Conservation (phyloP, 2,888 invertebrate species). For the Tuberolachnus salignus region DNA sequence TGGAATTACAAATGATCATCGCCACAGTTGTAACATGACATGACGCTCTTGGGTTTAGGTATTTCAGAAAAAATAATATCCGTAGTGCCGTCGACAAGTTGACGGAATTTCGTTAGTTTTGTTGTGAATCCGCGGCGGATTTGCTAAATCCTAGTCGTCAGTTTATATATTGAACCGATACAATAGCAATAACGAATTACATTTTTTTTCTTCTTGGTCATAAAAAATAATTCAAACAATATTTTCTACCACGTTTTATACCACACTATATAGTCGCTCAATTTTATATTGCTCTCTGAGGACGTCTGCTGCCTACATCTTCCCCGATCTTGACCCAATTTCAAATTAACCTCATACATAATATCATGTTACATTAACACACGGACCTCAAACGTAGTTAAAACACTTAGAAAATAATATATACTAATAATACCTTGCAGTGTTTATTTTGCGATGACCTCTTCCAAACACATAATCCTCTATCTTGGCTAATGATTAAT, state of each 20-base stretch:
- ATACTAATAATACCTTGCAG: not conserved
- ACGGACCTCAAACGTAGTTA: too few relatives aligned
- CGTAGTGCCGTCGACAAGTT: too few relatives aligned
- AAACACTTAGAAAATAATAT: not conserved
- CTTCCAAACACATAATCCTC: not conserved
- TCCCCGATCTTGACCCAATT: slow-evolving; percentile 52
- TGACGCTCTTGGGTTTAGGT: too few relatives aligned
- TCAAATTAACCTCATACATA: slow-evolving; percentile 10
- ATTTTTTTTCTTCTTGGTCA: too few relatives aligned
- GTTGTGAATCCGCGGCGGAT: too few relatives aligned
- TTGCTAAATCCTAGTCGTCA: too few relatives aligned
- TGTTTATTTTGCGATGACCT: slow-evolving; percentile 25
- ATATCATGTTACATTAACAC: not conserved
- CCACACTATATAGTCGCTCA: not conserved
- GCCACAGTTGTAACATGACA: not conserved
- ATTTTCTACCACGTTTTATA: not conserved
- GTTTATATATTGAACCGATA: too few relatives aligned
- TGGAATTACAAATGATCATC: slow-evolving; percentile 1
- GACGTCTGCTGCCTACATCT: slow-evolving; percentile 48
- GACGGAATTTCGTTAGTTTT: too few relatives aligned
- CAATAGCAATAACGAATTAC: too few relatives aligned
- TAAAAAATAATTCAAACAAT: not conserved
- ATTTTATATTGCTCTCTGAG: slow-evolving; percentile 42
- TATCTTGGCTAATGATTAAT: not conserved
- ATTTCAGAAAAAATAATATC: too few relatives aligned